Conservation (phyloP, 2,797 vertebrate genomes). For the Platalea minor region DNA sequence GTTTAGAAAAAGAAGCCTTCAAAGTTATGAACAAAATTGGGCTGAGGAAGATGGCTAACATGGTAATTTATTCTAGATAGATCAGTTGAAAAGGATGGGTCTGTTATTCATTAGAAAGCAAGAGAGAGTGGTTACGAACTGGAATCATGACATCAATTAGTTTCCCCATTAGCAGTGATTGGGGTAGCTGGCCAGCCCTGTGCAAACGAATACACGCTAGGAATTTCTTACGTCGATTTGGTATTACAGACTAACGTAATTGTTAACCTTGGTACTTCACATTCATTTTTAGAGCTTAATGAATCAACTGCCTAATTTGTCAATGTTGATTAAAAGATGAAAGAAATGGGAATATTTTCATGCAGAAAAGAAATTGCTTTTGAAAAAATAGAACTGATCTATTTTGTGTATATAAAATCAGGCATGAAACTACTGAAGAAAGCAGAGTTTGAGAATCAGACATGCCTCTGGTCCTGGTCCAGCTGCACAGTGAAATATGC, state of each 20-base stretch:
- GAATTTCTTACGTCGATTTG: constrained; percentile 63
- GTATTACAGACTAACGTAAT: constrained; percentile 57
- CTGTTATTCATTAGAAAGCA: constrained; percentile 47
- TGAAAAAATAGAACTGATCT: constrained; percentile 20
- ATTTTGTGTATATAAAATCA: constrained; percentile 1
- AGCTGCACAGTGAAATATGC: background rate
- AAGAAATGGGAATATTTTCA: constrained; percentile 58
- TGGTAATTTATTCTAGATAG: constrained; percentile 21
- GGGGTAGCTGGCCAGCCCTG: constrained; percentile 30
- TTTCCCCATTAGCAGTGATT: constrained; percentile 51
- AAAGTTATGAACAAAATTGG: constrained; percentile 5
- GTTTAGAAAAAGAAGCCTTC: background rate
- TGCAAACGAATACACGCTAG: constrained; percentile 23
- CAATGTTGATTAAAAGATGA: constrained; percentile 63
- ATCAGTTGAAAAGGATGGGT: constrained; percentile 33
- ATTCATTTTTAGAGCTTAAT: constrained; percentile 50
- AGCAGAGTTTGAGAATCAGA: background rate
- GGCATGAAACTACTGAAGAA: background rate
- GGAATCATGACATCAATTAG: constrained; percentile 66
- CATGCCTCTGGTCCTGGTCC: background rate
- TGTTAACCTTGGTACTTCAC: constrained; percentile 60
- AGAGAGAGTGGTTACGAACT: constrained; percentile 50
- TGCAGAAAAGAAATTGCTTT: constrained; percentile 25
- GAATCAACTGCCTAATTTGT: constrained; percentile 62
- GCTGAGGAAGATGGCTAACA: constrained; percentile 25